These are phyloP conservation scores for Chaetura pelagica DNA, from an alignment of 2,113 vertebrate genomes.

Conservation along the genomic window DNA sequence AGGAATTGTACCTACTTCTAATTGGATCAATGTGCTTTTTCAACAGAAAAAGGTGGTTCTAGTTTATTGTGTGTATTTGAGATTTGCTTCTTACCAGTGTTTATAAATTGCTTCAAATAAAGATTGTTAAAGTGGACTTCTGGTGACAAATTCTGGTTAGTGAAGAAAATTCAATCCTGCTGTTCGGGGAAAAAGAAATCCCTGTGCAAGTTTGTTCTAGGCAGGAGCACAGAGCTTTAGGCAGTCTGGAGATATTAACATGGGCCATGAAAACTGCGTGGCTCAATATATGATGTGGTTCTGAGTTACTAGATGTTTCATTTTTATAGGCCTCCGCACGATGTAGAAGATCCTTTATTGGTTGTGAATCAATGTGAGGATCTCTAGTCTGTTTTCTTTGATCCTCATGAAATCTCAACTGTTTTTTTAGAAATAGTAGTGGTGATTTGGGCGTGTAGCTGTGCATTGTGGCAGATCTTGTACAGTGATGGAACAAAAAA, in stretches of 20 bases:
- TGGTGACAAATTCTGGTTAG: background rate
- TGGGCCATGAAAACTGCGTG: background rate
- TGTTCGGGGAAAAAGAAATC: background rate
- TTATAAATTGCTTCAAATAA: background rate
- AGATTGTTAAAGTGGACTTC: background rate
- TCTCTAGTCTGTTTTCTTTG: background rate
- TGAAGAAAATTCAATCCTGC: background rate
- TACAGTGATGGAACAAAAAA: background rate
- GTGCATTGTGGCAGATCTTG: background rate
- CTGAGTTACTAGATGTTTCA: background rate
- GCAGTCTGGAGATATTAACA: background rate
- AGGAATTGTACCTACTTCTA: background rate
- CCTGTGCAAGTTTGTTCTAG: background rate
- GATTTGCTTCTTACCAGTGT: background rate
- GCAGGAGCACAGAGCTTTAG: background rate
- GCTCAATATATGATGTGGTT: background rate
- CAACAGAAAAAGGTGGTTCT: background rate
- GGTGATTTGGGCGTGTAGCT: rapidly evolving
- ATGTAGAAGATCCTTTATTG: background rate
- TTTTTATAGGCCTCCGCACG: background rate
- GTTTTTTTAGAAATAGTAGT: background rate
- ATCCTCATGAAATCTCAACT: background rate
- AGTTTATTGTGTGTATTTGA: background rate
- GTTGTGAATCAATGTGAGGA: background rate
- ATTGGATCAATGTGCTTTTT: rapidly evolving